A percentile compares a stretch with the other conserved stretches of the same genome.
Evolutionary conservation across 2,888 invertebrate genomes (phyloP).

Genomic region (Lithophane semibrunnea): DNA sequence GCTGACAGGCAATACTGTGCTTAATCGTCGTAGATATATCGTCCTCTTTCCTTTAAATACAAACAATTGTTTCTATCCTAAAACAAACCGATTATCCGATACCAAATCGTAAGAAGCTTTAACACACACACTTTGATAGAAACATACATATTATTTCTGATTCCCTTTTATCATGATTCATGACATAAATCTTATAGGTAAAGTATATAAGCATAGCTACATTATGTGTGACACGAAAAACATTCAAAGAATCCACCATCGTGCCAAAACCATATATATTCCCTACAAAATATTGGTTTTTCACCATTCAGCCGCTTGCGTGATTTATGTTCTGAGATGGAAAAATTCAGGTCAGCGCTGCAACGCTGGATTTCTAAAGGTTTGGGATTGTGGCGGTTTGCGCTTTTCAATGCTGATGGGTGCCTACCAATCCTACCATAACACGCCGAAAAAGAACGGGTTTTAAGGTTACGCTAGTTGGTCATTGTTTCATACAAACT

Average conservation of each 20-base stretch:
- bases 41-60: not conserved
- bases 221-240: slow-evolving; percentile 29
- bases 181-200: slow-evolving; percentile 30
- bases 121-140: not conserved
- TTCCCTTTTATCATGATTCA: slow-evolving; percentile 3
- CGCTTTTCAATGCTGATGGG: slow-evolving; percentile 19
- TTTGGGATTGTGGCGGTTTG: slow-evolving; percentile 22
- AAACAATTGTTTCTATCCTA: too few relatives aligned
- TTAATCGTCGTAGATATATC: not conserved
- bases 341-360: slow-evolving; percentile 52
- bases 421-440: not conserved
- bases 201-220: slow-evolving; percentile 3
- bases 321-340: slow-evolving; percentile 57
- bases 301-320: slow-evolving; percentile 48
- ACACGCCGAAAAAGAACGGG: not conserved
- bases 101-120: slow-evolving; percentile 10
- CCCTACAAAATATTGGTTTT: slow-evolving; percentile 59
- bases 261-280: slow-evolving; percentile 39
- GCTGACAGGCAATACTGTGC: not conserved
- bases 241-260: slow-evolving; percentile 42
- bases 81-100: not conserved
- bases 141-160: slow-evolving; percentile 34
- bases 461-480: too few relatives aligned
- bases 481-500: too few relatives aligned
- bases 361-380: slow-evolving; percentile 47